Percentiles rank a stretch among this genome's conserved stretches.
These are phyloP conservation scores for Premnoplex brunnescens DNA, from an alignment of 2,797 vertebrate species.

Conservation along the genomic window DNA sequence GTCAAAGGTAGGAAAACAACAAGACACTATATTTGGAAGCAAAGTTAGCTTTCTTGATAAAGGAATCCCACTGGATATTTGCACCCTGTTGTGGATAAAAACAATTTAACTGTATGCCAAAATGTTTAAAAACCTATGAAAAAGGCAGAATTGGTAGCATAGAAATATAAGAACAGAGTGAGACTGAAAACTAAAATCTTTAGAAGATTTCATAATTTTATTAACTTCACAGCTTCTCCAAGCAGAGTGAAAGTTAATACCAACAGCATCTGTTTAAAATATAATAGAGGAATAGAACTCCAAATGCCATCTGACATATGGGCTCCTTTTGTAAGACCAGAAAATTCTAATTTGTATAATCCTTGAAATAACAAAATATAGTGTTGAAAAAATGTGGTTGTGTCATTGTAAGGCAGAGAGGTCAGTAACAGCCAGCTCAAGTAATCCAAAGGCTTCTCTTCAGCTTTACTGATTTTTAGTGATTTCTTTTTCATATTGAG, in stretches of 20 bases:
- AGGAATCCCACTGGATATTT: neutral
- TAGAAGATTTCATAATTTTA: neutral
- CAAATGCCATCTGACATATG: neutral
- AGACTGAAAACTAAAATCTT: neutral
- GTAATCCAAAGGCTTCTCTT: neutral
- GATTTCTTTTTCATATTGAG: neutral
- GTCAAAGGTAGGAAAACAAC: neutral
- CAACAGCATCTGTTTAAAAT: neutral
- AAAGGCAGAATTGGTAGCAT: neutral
- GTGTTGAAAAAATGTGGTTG: neutral
- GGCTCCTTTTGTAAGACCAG: neutral
- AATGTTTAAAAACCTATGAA: neutral
- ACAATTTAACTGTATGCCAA: neutral
- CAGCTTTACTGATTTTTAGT: neutral
- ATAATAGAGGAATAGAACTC: neutral
- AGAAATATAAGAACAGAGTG: neutral
- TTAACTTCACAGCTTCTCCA: neutral
- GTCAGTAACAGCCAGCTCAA: neutral
- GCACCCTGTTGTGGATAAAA: neutral
- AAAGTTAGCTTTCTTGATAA: neutral
- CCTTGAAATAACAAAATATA: neutral
- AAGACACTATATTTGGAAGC: neutral
- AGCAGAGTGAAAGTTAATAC: neutral
- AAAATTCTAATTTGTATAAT: neutral
- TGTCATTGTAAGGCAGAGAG: neutral